Percentiles rank a stretch among this genome's conserved stretches.
phyloP scores from a whole-genome alignment of 2,888 invertebrate genomes.

The Hypomecis atomaria region DNA sequence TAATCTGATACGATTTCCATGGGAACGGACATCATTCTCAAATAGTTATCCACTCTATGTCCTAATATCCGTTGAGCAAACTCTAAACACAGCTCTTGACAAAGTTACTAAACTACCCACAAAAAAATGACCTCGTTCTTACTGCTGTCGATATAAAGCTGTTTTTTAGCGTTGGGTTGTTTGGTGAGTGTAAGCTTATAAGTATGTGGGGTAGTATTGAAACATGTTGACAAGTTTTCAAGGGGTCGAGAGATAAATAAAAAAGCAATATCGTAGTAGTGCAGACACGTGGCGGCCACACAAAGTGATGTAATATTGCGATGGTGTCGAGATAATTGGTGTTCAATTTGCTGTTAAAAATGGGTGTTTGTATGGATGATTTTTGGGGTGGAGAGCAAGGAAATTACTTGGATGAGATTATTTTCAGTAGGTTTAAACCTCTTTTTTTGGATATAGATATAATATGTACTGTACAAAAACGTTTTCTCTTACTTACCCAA shows the following conservation, averaged over 20 bases:
- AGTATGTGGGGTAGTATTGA: conserved; percentile 47
- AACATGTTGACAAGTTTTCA: conserved; percentile 80
- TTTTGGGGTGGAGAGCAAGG: conserved; percentile 27
- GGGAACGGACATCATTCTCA: conserved; percentile 46
- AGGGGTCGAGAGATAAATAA: conserved; percentile 78
- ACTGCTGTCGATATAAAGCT: not conserved
- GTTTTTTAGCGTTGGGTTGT: conserved; percentile 1
- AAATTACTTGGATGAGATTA: not conserved
- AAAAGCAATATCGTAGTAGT: conserved; percentile 73
- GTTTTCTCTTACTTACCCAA: no score
- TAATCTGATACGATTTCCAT: conserved; percentile 45
- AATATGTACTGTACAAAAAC: no score
- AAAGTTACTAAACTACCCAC: conserved; percentile 10
- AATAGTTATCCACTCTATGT: conserved; percentile 42
- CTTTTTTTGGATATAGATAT: no score
- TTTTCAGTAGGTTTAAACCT: not conserved
- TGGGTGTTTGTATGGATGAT: conserved; percentile 39
- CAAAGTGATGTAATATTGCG: conserved; percentile 67
- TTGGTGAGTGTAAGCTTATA: conserved; percentile 9
- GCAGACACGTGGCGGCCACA: conserved; percentile 69
- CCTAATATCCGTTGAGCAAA: conserved; percentile 50
- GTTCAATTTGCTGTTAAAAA: conserved; percentile 68
- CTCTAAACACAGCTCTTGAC: conserved; percentile 38
- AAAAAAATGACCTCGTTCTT: conserved; percentile 13
- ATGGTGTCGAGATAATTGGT: conserved; percentile 78